Conservation (phyloP, 2,888 invertebrate genomes). For the Gonocerus acuteangulatus region DNA sequence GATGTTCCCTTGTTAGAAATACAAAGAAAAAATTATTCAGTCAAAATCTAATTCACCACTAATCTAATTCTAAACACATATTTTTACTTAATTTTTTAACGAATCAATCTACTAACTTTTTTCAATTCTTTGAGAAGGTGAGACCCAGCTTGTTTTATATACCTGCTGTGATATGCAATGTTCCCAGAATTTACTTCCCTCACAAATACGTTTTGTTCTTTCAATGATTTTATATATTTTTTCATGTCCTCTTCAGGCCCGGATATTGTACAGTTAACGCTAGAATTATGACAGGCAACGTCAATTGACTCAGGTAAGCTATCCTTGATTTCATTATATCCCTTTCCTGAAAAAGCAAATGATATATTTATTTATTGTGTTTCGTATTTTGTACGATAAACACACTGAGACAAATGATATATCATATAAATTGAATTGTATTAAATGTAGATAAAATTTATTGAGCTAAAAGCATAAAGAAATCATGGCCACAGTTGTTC, state of each 20-base stretch:
- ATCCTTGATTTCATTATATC: conserved; percentile 39
- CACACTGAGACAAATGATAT: too few relatives aligned
- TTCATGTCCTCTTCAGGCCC: conserved; percentile 59
- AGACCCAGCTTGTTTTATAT: conserved; percentile 46
- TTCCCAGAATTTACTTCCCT: conserved; percentile 39
- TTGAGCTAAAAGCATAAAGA: too few relatives aligned
- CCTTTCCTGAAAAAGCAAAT: conserved; percentile 35
- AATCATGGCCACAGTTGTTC: too few relatives aligned
- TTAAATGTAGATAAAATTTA: too few relatives aligned
- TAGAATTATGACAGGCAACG: conserved; percentile 72
- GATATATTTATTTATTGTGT: too few relatives aligned
- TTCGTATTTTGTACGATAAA: too few relatives aligned
- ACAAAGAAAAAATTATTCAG: too few relatives aligned
- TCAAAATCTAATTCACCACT: too few relatives aligned
- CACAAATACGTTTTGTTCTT: conserved; percentile 41
- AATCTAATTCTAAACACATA: too few relatives aligned
- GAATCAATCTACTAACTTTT: conserved; percentile 38
- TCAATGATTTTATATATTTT: conserved; percentile 50
- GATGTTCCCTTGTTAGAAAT: too few relatives aligned
- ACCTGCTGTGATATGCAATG: conserved; percentile 41
- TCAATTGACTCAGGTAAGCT: conserved; percentile 56
- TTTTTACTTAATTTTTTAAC: too few relatives aligned
- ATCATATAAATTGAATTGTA: too few relatives aligned
- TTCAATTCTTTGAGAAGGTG: conserved; percentile 44
- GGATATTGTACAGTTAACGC: conserved; percentile 69